Conservation (phyloP, 2,888 invertebrate species). For the Cephus runcator region DNA sequence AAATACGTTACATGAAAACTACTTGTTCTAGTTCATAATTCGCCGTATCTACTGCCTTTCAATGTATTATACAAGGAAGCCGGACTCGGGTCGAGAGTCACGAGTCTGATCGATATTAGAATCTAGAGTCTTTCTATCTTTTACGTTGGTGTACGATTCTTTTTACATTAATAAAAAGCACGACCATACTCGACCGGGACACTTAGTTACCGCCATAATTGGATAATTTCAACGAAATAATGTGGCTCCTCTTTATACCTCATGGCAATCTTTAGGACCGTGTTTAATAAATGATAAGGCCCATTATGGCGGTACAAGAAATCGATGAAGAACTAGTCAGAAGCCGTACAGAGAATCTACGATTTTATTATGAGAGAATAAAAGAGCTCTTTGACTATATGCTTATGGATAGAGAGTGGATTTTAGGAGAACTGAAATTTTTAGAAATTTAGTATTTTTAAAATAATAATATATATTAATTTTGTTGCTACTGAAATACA, state of each 20-base stretch:
- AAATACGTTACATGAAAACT: not conserved
- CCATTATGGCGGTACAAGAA: not conserved
- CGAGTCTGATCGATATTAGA: not conserved
- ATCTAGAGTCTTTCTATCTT: not conserved
- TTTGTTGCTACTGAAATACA: not conserved
- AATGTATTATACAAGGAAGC: not conserved
- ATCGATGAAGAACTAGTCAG: not conserved
- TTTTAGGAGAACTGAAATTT: not conserved
- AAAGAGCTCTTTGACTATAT: not conserved
- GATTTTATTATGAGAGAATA: not conserved
- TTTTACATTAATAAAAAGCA: not conserved
- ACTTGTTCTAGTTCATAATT: not conserved
- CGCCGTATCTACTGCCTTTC: not conserved
- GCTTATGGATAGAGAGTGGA: not conserved
- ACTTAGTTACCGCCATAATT: not conserved
- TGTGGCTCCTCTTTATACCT: not conserved
- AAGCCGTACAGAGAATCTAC: not conserved
- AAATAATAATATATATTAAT: not conserved
- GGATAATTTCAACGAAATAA: not conserved
- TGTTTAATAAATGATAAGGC: not conserved
- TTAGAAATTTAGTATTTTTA: not conserved
- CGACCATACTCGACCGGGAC: not conserved
- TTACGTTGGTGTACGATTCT: not conserved
- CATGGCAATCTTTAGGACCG: not conserved
- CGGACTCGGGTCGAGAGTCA: not conserved